Conservation (phyloP, 1,140 invertebrate genomes). For the Aphaenogaster rudis region DNA sequence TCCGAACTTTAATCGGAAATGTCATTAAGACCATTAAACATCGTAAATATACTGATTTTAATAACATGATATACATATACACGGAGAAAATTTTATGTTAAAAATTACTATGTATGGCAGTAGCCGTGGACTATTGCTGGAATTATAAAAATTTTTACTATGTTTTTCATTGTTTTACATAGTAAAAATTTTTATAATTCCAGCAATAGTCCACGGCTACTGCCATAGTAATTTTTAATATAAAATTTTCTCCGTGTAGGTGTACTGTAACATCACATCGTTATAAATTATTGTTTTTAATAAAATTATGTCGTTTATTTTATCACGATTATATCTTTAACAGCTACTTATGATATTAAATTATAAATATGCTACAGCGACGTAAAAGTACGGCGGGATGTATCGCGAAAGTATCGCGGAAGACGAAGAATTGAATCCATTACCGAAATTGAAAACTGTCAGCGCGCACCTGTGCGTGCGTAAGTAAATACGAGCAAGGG, state of each 20-base stretch:
- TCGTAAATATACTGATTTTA: not conserved
- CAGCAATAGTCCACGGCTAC: too few species aligned
- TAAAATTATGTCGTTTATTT: not conserved
- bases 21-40: conserved; percentile 8
- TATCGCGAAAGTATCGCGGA: not conserved
- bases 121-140: too few species aligned
- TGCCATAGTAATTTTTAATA: too few species aligned
- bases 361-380: not conserved
- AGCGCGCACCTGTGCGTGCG: not conserved
- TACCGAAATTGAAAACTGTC: conserved; percentile 60
- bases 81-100: too few species aligned
- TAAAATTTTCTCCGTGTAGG: too few species aligned
- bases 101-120: too few species aligned
- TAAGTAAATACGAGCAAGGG: conserved; percentile 44
- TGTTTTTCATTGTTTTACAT: too few species aligned
- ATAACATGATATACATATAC: not conserved
- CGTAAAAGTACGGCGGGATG: not conserved
- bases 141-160: too few species aligned
- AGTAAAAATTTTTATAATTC: too few species aligned
- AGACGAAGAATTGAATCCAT: conserved; percentile 39
- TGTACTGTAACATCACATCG: not conserved
- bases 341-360: not conserved
- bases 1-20: conserved; percentile 12
- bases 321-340: not conserved
- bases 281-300: not conserved